phyloP scores from a whole-genome alignment of 2,113 vertebrate species.

The Ammodramus savannarum region DNA sequence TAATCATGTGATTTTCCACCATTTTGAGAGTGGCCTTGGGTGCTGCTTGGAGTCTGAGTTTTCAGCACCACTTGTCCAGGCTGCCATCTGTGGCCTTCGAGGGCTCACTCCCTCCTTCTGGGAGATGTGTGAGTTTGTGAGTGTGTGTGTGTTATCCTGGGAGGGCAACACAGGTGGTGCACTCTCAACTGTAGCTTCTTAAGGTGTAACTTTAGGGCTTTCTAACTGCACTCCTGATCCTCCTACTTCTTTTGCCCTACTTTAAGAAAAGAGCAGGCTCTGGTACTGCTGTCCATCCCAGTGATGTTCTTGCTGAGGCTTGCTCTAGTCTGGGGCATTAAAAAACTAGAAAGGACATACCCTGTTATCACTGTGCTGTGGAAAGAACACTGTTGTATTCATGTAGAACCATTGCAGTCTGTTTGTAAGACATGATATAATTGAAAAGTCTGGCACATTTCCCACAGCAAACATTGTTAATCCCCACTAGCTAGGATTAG shows the following conservation, averaged over 20 bases:
- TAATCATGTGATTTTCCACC: fast-evolving
- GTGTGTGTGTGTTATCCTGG: neutral
- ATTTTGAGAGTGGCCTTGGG: neutral
- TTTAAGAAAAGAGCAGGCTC: neutral
- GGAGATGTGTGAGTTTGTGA: no score
- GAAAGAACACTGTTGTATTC: neutral
- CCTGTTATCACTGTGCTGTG: neutral
- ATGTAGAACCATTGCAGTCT: neutral
- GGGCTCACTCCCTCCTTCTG: neutral
- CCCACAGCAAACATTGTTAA: slow-evolving; percentile 61
- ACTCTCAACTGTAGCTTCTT: neutral
- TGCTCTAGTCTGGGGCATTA: neutral
- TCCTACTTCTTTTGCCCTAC: neutral
- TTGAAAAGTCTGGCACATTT: slow-evolving; percentile 60
- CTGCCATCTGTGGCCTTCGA: neutral
- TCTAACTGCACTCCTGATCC: neutral
- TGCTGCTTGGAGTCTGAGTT: neutral
- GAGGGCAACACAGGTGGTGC: neutral
- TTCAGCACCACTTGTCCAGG: neutral
- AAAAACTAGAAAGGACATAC: neutral
- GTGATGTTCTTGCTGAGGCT: neutral
- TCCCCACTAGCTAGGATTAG: slow-evolving; percentile 66
- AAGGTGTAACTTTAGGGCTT: neutral
- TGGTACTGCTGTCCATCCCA: neutral
- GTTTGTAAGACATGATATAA: slow-evolving; percentile 46